A percentile compares a stretch with the other conserved stretches of the same genome.
Conservation (phyloP, 2,797 vertebrate species). For the Leptoclinus maculatus region DNA sequence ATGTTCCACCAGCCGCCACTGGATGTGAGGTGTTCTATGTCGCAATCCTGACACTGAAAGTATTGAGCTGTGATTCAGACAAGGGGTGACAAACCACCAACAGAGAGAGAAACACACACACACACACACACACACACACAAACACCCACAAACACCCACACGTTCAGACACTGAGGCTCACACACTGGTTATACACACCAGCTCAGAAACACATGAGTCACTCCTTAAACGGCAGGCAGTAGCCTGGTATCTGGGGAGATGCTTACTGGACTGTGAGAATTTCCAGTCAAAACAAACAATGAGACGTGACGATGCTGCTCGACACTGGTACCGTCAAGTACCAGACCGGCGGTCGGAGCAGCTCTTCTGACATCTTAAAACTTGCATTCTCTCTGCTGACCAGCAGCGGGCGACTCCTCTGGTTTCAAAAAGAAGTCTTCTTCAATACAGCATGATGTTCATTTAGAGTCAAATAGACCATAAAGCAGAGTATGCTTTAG, state of each 20-base stretch:
- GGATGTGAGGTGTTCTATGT: conserved; percentile 48
- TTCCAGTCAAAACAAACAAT: conserved; percentile 37
- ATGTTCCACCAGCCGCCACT: too few species aligned
- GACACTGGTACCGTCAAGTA: not conserved
- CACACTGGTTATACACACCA: conserved; percentile 15
- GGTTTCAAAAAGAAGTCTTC: too few species aligned
- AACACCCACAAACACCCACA: conserved; percentile 8
- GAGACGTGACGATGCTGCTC: conserved; percentile 30
- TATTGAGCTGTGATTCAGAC: conserved; percentile 55
- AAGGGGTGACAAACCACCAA: conserved; percentile 26
- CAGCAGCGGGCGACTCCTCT: too few species aligned
- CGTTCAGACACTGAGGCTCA: conserved; percentile 13
- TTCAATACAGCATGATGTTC: too few species aligned
- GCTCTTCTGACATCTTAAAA: too few species aligned
- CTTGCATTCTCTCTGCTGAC: too few species aligned
- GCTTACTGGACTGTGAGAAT: conserved; percentile 30
- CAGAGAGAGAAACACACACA: not conserved
- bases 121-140: conserved; percentile 4
- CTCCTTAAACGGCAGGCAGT: conserved; percentile 24
- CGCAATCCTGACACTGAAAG: conserved; percentile 36
- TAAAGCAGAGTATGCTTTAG: too few species aligned
- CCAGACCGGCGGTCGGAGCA: too few species aligned
- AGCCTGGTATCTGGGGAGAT: conserved; percentile 28
- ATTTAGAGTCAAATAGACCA: too few species aligned
- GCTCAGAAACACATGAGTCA: conserved; percentile 38